Evolutionary conservation across 2,113 vertebrate genomes (phyloP).

Genomic region (Lathamus discolor): DNA sequence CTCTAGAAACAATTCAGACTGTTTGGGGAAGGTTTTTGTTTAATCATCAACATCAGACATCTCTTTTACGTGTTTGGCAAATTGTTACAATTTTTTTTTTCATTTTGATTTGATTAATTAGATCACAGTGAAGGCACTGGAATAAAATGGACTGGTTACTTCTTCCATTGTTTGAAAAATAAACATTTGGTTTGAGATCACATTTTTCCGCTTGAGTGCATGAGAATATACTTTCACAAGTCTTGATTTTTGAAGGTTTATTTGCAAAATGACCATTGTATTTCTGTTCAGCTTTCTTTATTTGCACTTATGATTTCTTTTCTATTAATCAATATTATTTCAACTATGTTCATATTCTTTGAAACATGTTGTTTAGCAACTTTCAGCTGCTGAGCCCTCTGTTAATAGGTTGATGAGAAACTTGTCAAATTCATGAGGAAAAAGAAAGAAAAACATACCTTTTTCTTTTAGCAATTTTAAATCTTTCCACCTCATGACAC

Average conservation of each 20-base stretch:
- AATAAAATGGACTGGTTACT: constrained; percentile 59
- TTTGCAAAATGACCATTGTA: neutral
- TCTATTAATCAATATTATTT: neutral
- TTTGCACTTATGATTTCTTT: neutral
- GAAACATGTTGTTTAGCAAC: neutral
- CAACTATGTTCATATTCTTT: neutral
- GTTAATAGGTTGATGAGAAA: neutral
- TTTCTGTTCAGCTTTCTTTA: constrained; percentile 4
- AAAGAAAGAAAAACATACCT: neutral
- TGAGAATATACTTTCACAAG: constrained; percentile 44
- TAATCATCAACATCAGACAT: constrained; percentile 68
- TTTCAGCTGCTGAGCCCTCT: neutral
- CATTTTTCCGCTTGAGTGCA: constrained; percentile 48
- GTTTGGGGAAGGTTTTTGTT: constrained; percentile 62
- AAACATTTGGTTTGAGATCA: constrained; percentile 66
- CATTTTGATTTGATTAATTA: constrained; percentile 74
- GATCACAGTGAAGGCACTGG: constrained; percentile 66
- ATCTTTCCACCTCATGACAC: neutral
- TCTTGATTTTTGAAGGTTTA: constrained; percentile 29
- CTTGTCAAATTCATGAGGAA: neutral
- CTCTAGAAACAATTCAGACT: constrained; percentile 9
- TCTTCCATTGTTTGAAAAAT: constrained; percentile 69
- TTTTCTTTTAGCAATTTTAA: neutral
- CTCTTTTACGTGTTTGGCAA: constrained; percentile 66
- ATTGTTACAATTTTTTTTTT: constrained; percentile 49